Evolutionary conservation across 2,888 invertebrate genomes (phyloP), one percentile per base, ranked within the genome.

Genomic region (Bruchidius siliquastri): DNA sequence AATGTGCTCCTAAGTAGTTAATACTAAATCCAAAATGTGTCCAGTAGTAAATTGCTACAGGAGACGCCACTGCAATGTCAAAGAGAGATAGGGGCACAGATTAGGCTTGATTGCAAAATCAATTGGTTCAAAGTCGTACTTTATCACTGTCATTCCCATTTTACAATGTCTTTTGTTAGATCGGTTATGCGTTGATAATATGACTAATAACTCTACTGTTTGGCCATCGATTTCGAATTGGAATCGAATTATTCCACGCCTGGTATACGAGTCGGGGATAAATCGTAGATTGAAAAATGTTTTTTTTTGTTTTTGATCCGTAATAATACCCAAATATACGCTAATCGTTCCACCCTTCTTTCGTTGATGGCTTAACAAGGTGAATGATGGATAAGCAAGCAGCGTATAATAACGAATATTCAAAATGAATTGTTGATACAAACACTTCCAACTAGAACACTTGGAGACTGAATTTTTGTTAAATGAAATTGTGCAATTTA

Each of bases 51-150:
- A 49, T 49, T 8, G 1, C 49, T 49, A 13, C 18, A 49, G 1
- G 49, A 49, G 49, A 13, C 49, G 49, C 49, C 49, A 49, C 49
- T 49, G 49, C 1, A 13, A 8, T 49, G 18, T 13, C 6, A 18
- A 49, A 49, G 49, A 49, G 49, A 49, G 49, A 49, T 18, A 18
- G 49, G 13, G 66, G 49, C 49, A 8, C 73, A 75, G 72, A 76
- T 76, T 75, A 76, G 75, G 75, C 78, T 79, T 82, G 80, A 82
- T 82, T 81, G 82, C 80, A 82, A 83, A 83, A 83, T 83, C 83
- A 82, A 83, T 83, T 80, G 75, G 75, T 76, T 71, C 76, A 70
- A 73, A 77, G 76, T 79, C 77, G 76, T 76, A 76, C 76, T 77
- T 77, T 77, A 77, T 77, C 79, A 76, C 72, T 75, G 75, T 75